Evolutionary conservation across 2,113 vertebrate species (phyloP).

Genomic region (Lagenorhynchus albirostris): DNA sequence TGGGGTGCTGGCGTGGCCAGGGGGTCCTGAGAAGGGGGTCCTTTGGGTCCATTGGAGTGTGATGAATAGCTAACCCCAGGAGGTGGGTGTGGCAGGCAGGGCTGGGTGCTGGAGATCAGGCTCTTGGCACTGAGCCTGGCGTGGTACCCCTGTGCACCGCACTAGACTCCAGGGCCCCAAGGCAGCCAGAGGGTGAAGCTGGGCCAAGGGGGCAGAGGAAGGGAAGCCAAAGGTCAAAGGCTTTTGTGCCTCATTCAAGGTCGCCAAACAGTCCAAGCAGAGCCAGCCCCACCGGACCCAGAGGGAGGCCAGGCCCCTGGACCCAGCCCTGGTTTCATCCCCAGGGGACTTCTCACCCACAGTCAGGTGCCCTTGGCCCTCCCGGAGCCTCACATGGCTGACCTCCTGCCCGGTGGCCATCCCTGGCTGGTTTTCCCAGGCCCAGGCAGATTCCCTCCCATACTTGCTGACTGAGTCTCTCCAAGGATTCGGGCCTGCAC

Average conservation of each 20-base stretch:
- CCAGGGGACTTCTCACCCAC: neutral
- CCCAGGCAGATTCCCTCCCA: neutral
- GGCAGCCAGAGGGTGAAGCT: neutral
- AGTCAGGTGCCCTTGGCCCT: slow-evolving; percentile 67
- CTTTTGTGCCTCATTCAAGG: neutral
- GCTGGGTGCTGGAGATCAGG: neutral
- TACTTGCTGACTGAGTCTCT: neutral
- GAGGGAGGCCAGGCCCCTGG: neutral
- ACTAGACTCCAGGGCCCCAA: neutral
- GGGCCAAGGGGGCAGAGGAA: neutral
- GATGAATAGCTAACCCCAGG: neutral
- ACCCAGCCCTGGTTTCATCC: neutral
- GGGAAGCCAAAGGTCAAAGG: neutral
- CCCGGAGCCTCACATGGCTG: neutral
- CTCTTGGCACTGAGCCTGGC: neutral
- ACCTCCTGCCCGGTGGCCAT: neutral
- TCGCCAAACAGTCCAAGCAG: neutral
- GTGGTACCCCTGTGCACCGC: neutral
- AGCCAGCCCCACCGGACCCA: neutral
- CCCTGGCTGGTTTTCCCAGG: neutral
- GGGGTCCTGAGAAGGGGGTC: neutral
- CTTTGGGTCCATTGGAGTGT: neutral
- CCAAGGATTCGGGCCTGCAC: neutral
- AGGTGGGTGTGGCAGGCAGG: slow-evolving; percentile 53
- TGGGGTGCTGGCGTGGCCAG: neutral